Base-by-base conservation (phyloP, 2,888 invertebrate species). In the Entomobrya proxima region DNA sequence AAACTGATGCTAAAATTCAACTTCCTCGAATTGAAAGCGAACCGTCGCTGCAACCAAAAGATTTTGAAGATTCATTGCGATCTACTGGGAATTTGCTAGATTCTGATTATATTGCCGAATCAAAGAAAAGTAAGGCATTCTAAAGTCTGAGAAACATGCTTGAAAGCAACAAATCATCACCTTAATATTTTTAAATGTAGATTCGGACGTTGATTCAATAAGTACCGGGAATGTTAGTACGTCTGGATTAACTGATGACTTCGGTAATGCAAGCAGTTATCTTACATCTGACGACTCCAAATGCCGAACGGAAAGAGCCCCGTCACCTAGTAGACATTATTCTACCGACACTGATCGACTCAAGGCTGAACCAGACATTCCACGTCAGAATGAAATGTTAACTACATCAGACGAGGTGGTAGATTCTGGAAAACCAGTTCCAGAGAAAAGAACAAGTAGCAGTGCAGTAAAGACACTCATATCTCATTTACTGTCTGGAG, bases 401-500 rank as follows among this genome's bases (percentile, higher is more conserved):
- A 86, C 30, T 40, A 15, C 74, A 2, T 75, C 83, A 3, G 90
- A 90, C n/a, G 90, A 90, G 18, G 75, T 83, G 3, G 80, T 80
- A 0, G 88, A 88, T 55, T 69, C 79, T 40, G 82, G 76, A 5
- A 90, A 89, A 85, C 69, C 64, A 47, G 89, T 90, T 64, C 75
- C 74, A 35, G 90, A 90, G 67, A 90, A 88, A 78, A 88, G 87
- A 86, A 69, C 40, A 7, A 89, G 85, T 21, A 91, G 87, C 37
- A 88, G 86, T 88, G 82, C 93, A 37, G 94, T 95, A 6, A 95
- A 95, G 91, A 94, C 94, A 32, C 94, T 96, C 88, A 92, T 96
- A 7, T 94, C 95, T 6, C 94, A 95, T 91, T 92, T 96, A 4
- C 91, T 95, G 82, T 94, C 95, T 0, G 94, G 94, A 6, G 92